Percentiles rank a stretch among this genome's conserved stretches.
Evolutionary conservation across 2,888 invertebrate species (phyloP).

Genomic region (Sicus ferrugineus): DNA sequence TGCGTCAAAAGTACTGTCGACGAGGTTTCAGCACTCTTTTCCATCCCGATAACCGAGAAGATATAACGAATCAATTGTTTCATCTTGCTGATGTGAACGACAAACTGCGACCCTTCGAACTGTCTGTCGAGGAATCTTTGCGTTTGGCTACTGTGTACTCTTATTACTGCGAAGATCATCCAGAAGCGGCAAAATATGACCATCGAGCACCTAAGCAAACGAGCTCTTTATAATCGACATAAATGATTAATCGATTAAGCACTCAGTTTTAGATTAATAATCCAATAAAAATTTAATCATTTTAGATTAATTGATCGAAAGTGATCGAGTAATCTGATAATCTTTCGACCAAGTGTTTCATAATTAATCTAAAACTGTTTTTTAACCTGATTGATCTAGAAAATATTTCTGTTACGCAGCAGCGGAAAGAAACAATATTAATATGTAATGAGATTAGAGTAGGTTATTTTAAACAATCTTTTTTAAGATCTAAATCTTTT

Average conservation of each 20-base stretch:
- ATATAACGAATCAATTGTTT: conserved; percentile 74
- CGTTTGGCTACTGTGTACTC: conserved; percentile 81
- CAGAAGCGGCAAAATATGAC: conserved; percentile 74
- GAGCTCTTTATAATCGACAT: not conserved
- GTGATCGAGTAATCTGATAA: not conserved
- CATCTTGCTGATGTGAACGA: conserved; percentile 77
- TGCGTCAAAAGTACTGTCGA: conserved; percentile 84
- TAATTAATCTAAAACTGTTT: too few species aligned
- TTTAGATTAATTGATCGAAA: not conserved
- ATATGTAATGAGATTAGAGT: too few species aligned
- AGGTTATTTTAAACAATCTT: too few species aligned
- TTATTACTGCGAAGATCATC: conserved; percentile 65
- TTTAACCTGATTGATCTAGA: too few species aligned
- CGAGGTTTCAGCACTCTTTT: conserved; percentile 78
- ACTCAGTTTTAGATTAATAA: not conserved
- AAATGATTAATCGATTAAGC: not conserved
- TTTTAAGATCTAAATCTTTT: too few species aligned
- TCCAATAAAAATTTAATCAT: not conserved
- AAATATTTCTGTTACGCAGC: too few species aligned
- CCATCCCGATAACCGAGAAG: conserved; percentile 73
- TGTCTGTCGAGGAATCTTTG: conserved; percentile 81
- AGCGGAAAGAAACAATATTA: too few species aligned
- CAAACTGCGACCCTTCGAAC: conserved; percentile 73
- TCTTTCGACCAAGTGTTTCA: too few species aligned
- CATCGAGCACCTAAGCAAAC: conserved; percentile 68